Evolutionary conservation across 1,140 invertebrate genomes (phyloP), one percentile per base, ranked within the genome.

Genomic region (Camponotus pennsylvanicus): DNA sequence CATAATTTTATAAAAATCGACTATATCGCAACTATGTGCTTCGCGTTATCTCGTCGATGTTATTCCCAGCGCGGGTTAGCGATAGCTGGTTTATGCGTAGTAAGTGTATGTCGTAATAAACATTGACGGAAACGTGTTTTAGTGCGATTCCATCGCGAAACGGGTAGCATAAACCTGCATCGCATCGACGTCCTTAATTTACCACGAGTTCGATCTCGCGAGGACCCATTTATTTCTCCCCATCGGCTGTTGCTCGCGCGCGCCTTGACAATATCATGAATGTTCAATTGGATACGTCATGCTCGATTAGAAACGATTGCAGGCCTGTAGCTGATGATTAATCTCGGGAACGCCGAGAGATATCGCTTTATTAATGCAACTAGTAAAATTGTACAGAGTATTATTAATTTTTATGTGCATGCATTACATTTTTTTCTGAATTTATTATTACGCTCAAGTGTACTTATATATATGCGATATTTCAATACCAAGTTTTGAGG

Each of bases 281-380:
- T 89, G 61, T 70, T 59, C 88, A 88, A 89, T 89, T 89, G 87
- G 88, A 89, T 78, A 86, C 88, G 88, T 89, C 88, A 89, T 73
- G 88, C 71, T 89, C 85, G 88, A 89, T 89, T 89, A 89, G 88
- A 89, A 61, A 45, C 27, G 77, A 89, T 88, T 89, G 66, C 73
- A 70, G 42, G 40, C 63, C 64, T 82, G 77, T 79, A 85, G 73
- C 55, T 13, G 42, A 55, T 49, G 69, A 73, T 83, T 83, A 63
- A 83, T 75, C 40, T 75, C n/a, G 27, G n/a, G 15, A 8, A 61
- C 40, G 55, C 32, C 27, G 18, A 55, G n/a, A 73, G 40, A 49
- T 83, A 83, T 83, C 75, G 37, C 32, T 73, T 75, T 49, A 13
- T 15, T 75, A 75, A 83, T 75, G 34, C 40, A 21, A 61, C 32